Percentiles rank a stretch among this genome's conserved stretches.
These are phyloP conservation scores for Ficedula albicollis DNA, from an alignment of 2,797 vertebrate genomes.

Conservation along the genomic window DNA sequence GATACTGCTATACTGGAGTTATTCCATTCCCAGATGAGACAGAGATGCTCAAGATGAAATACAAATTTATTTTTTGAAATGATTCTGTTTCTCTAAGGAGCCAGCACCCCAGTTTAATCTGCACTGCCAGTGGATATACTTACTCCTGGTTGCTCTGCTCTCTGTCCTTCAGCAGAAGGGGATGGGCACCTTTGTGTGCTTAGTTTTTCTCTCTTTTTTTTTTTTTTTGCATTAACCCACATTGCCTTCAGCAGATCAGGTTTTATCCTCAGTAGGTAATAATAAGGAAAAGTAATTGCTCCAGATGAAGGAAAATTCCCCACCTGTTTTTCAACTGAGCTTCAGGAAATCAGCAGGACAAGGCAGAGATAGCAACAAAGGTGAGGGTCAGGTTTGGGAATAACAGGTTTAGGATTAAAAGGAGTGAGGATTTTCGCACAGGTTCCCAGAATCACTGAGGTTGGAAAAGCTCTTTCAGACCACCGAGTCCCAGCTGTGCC, in stretches of 20 bases:
- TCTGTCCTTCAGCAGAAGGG: not conserved
- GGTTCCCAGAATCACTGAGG: not conserved
- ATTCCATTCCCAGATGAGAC: not conserved
- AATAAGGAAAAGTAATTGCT: not conserved
- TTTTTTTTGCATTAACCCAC: not conserved
- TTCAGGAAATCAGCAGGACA: not conserved
- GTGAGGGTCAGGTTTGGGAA: not conserved
- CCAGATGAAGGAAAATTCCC: not conserved
- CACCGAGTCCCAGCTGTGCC: rapidly evolving
- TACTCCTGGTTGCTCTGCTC: not conserved
- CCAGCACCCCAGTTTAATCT: not conserved
- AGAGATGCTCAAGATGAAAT: not conserved
- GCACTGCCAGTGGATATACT: not conserved
- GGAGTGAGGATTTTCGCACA: not conserved
- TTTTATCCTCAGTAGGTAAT: not conserved
- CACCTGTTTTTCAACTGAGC: not conserved
- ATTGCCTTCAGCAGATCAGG: not conserved
- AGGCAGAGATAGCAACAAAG: not conserved
- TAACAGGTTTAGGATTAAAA: not conserved
- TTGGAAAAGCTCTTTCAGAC: not conserved
- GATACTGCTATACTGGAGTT: not conserved
- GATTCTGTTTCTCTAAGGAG: not conserved
- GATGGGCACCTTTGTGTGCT: not conserved
- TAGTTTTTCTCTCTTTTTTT: not conserved
- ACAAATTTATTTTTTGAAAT: not conserved